These are phyloP conservation scores for Colletes gigas DNA, from an alignment of 1,140 invertebrate genomes.

Conservation along the genomic window DNA sequence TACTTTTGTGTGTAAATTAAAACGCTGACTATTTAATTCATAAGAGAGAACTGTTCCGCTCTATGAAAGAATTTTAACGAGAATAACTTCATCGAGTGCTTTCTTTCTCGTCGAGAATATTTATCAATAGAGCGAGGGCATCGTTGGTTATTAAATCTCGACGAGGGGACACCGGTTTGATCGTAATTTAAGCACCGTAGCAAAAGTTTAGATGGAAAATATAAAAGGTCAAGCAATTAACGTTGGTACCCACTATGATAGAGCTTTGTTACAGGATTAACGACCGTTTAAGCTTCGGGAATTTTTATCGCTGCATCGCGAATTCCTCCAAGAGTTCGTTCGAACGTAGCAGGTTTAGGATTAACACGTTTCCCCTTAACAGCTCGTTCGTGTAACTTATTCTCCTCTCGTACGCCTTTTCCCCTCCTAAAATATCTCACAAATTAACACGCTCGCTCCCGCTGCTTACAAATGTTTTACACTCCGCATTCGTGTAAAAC, in stretches of 20 bases:
- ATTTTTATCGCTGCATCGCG: not conserved
- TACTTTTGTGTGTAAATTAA: not conserved
- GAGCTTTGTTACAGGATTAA: not conserved
- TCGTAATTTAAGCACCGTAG: not conserved
- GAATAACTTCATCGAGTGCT: not conserved
- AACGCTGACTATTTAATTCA: not conserved
- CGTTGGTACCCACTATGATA: not conserved
- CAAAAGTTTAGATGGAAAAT: not conserved
- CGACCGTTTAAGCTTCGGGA: not conserved
- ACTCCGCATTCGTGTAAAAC: not conserved
- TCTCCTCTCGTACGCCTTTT: not conserved
- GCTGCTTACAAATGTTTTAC: not conserved
- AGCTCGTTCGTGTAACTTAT: not conserved
- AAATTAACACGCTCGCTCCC: not conserved
- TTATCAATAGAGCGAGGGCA: not conserved
- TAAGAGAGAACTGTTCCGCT: not conserved
- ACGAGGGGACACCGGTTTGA: not conserved
- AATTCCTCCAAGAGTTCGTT: not conserved
- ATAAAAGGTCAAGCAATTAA: not conserved
- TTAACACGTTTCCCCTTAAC: not conserved
- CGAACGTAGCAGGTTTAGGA: not conserved
- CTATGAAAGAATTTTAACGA: not conserved
- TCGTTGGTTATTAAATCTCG: not conserved
- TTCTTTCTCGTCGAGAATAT: not conserved
- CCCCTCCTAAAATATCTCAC: not conserved